Evolutionary conservation across 2,797 vertebrate species (phyloP).

Genomic region (Esox masquinongy): DNA sequence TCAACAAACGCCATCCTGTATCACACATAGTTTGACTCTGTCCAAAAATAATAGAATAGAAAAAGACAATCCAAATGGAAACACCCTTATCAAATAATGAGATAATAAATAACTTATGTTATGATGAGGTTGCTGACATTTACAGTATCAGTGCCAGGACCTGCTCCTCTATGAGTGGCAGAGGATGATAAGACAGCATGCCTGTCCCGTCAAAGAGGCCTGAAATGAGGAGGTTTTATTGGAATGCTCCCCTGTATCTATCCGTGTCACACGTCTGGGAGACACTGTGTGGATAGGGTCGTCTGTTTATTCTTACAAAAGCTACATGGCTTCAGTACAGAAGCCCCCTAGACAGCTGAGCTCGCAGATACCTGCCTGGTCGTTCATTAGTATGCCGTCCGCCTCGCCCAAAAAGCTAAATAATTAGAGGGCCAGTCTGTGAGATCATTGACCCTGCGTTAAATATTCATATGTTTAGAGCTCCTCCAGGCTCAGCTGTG

Average conservation of each 20-base stretch:
- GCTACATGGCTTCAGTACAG: conserved; percentile 29
- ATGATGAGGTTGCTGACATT: conserved; percentile 77
- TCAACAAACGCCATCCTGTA: conserved; percentile 58
- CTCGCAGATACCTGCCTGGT: conserved; percentile 40
- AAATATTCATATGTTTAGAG: conserved; percentile 87
- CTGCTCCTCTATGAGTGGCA: conserved; percentile 67
- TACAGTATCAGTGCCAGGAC: conserved; percentile 72
- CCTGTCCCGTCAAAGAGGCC: conserved; percentile 66
- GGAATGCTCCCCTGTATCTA: conserved; percentile 74
- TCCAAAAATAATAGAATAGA: conserved; percentile 75
- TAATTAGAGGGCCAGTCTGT: conserved; percentile 83
- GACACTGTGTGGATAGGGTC: conserved; percentile 45
- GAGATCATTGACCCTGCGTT: conserved; percentile 82
- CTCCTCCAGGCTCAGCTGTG: conserved; percentile 77
- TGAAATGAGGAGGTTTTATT: conserved; percentile 75
- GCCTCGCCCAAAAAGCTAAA: conserved; percentile 78
- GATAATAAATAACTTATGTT: conserved; percentile 85
- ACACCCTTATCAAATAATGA: conserved; percentile 84
- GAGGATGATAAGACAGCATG: conserved; percentile 70
- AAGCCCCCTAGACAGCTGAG: conserved; percentile 25
- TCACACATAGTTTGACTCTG: conserved; percentile 73
- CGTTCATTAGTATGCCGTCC: conserved; percentile 76
- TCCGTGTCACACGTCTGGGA: conserved; percentile 51
- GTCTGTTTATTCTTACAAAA: conserved; percentile 1
- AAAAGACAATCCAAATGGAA: conserved; percentile 74